These are phyloP conservation scores for Andrena camellia DNA, from an alignment of 2,888 invertebrate species.

Conservation along the genomic window DNA sequence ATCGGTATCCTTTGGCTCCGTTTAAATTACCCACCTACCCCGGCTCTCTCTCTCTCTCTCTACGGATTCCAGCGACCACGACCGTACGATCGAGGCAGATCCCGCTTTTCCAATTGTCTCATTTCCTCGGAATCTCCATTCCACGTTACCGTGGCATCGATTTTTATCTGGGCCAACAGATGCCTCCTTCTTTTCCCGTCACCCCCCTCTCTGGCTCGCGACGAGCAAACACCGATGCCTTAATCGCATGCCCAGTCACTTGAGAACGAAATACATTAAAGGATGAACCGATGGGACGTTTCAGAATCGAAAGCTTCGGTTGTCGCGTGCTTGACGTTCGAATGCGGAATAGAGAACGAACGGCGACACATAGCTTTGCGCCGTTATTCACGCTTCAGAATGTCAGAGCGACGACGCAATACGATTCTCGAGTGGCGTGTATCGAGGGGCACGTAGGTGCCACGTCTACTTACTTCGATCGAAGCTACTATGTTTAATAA, in stretches of 20 bases:
- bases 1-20: slow-evolving; percentile 14
- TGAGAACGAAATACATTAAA: neutral
- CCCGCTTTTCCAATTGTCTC: neutral
- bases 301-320: neutral
- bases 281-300: neutral
- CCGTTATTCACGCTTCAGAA: neutral
- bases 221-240: neutral
- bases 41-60: neutral
- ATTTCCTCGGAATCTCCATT: slow-evolving; percentile 6
- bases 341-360: neutral
- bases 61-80: neutral
- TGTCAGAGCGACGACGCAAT: neutral
- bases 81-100: slow-evolving; percentile 11
- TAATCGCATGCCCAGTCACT: slow-evolving; percentile 6
- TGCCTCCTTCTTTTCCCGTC: neutral
- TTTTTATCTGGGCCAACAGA: slow-evolving; percentile 5
- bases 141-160: slow-evolving; percentile 1
- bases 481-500: neutral
- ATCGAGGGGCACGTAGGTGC: neutral
- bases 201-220: neutral
- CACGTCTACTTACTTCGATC: too few relatives aligned
- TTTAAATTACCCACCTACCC: slow-evolving; percentile 32
- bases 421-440: neutral
- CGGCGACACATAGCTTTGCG: neutral
- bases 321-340: neutral